Base-by-base conservation (phyloP, 1,140 invertebrate species). In the Ceratosolen solmsi region DNA sequence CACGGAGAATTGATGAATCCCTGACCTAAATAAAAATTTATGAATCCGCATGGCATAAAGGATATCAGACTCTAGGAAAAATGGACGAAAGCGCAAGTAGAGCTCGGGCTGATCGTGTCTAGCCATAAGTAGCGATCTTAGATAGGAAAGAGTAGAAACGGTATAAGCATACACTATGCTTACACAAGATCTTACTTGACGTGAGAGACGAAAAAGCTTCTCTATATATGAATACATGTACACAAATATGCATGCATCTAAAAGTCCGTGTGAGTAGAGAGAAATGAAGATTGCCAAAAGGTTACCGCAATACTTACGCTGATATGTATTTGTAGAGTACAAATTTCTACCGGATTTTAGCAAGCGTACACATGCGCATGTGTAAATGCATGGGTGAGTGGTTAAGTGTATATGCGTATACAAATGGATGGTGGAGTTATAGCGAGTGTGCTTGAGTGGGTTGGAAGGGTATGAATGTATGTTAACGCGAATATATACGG, bases 41-140 rank as follows among this genome's bases (percentile, higher is more conserved):
- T 71, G 41, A 80, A 74, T 41, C 46, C 72, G 51, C 46, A 41
- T 68, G 15, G 22, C 72, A 75, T 75, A 58, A 65, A 80, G 20
- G 71, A 74, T 80, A 80, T 80, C 58, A 36, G 51, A 25, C 33
- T 76, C n/a, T 9, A 20, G 13, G 41, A 78, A 65, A 79, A 80
- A 80, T 80, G 25, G 20, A 17, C 36, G 9, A n/a, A 9, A 33
- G 33, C 25, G 17, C 4, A 15, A 60, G 27, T 3, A 54, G 56
- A 36, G 17, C 9, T 15, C 30, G 30, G 15, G 9, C 30, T 41
- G 58, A 75, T 68, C 80, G 63, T 81, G 80, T 81, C 80, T 81
- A 30, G 63, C 51, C 80, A 76, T 81, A 81, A 75, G 73, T 70
- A 81, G 79, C 54, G 71, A 74, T 80, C n/a, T 51, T 33, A 65